Conservation (phyloP, 2,797 vertebrate species). For the Brachyrhaphis roseni region DNA sequence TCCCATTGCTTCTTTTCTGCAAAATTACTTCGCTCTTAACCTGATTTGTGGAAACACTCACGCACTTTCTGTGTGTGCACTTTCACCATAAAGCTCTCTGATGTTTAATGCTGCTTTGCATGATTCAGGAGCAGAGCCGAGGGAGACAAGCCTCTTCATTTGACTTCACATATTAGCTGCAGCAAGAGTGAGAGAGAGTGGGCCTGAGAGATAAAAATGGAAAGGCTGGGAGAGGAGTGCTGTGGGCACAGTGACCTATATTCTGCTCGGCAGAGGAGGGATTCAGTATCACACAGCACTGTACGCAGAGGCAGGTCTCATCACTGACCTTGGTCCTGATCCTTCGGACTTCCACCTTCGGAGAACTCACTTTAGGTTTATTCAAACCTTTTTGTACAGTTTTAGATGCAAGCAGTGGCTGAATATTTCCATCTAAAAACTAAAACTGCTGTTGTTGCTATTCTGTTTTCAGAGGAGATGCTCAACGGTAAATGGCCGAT, state of each 20-base stretch:
- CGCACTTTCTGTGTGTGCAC: conserved; percentile 17
- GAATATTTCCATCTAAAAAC: not conserved
- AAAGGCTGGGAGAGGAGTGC: conserved; percentile 23
- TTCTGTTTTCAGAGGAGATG: too few relatives aligned
- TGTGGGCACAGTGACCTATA: conserved; percentile 77
- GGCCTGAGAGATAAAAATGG: conserved; percentile 37
- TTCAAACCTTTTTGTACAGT: conserved; percentile 19
- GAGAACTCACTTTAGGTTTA: conserved; percentile 17
- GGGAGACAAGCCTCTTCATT: conserved; percentile 62
- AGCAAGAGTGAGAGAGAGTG: conserved; percentile 37
- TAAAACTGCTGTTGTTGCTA: not conserved
- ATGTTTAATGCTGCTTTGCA: conserved; percentile 69
- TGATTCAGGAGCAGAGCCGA: conserved; percentile 65
- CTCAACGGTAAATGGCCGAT: too few relatives aligned
- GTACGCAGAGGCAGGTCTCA: conserved; percentile 46
- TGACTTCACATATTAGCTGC: conserved; percentile 67
- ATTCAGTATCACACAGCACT: conserved; percentile 37
- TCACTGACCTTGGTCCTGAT: conserved; percentile 51
- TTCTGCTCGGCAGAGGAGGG: conserved; percentile 24
- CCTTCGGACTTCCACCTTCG: conserved; percentile 11
- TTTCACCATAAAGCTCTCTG: conserved; percentile 56
- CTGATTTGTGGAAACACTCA: conserved; percentile 24
- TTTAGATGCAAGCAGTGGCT: not conserved
- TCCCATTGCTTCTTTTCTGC: not conserved
- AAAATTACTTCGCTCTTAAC: conserved; percentile 3